Base-by-base conservation (phyloP, 2,113 vertebrate species). In the Coreoperca whiteheadi region DNA sequence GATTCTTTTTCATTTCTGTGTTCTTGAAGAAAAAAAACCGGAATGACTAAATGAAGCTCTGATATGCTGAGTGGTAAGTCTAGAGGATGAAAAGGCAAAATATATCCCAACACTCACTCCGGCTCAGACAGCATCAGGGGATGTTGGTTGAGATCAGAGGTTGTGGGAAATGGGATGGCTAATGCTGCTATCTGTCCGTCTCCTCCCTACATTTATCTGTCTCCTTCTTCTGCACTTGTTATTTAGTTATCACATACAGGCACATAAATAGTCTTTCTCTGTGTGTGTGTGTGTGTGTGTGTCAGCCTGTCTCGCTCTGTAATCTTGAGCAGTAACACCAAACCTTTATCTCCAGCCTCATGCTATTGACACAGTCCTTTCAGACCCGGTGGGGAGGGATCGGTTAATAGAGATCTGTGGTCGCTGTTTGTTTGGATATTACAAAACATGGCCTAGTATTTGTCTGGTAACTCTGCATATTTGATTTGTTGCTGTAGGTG, bases 281-380 rank as follows among this genome's bases (percentile, higher is more conserved):
- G 53, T 28, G 0, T 51, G 2, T 41, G 23, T 63, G 70, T 51
- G 54, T 59, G 53, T 28, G 0, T 51, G 2, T 41, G 23, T 63
- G 70, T 63, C 71, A 71, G 46, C 56, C 56, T 54, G 25, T 69
- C 67, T 84, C 60, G 66, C 63, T 30, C 43, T 84, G 74, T 83
- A 90, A 87, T 90, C 87, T 85, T 64, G 34, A 87, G 69, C 74
- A 63, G 82, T 59, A 84, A 82, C 69, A 65, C 51, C 70, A 73
- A 61, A 65, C 77, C 75, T 91, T 91, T 86, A 91, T 89, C 89
- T 91, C 57, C 73, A 82, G 64, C 60, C 84, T 82, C 6, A 56
- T 23, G 83, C 69, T 87, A 81, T 85, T 87, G 85, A 91, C 88
- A 87, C 72, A 85, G 82, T 83, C 84, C 77, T 91, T 87, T 85